phyloP scores from a whole-genome alignment of 2,797 vertebrate genomes.

The Phaenicophaeus curvirostris region DNA sequence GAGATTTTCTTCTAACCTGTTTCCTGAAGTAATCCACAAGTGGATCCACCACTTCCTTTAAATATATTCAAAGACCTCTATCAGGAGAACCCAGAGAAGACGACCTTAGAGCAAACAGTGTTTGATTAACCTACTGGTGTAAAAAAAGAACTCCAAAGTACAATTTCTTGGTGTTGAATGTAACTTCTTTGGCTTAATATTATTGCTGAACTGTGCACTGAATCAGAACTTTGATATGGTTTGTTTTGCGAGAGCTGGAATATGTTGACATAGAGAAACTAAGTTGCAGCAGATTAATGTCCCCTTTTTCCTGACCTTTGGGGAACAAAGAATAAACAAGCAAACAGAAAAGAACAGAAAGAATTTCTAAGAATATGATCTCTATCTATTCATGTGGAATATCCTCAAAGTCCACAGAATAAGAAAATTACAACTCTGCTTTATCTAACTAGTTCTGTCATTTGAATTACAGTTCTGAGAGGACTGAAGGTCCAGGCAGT shows the following conservation, averaged over 20 bases:
- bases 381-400: neutral
- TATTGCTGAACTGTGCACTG: neutral
- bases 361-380: neutral
- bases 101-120: neutral
- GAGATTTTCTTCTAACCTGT: neutral
- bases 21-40: neutral
- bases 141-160: constrained; percentile 14
- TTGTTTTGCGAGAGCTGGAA: neutral
- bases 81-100: neutral
- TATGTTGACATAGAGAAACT: neutral
- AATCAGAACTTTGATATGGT: neutral
- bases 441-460: too few relatives aligned
- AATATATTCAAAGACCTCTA: neutral
- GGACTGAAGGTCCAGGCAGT: too few relatives aligned
- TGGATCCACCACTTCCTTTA: neutral
- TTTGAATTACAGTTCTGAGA: too few relatives aligned
- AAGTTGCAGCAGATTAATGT: neutral
- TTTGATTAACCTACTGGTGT: constrained; percentile 10
- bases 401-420: neutral
- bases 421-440: neutral
- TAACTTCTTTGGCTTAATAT: neutral
- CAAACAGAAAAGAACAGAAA: too few relatives aligned
- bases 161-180: constrained; percentile 14
- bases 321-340: neutral
- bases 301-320: neutral